phyloP scores from a whole-genome alignment of 2,113 vertebrate species.

The Vidua chalybeata region DNA sequence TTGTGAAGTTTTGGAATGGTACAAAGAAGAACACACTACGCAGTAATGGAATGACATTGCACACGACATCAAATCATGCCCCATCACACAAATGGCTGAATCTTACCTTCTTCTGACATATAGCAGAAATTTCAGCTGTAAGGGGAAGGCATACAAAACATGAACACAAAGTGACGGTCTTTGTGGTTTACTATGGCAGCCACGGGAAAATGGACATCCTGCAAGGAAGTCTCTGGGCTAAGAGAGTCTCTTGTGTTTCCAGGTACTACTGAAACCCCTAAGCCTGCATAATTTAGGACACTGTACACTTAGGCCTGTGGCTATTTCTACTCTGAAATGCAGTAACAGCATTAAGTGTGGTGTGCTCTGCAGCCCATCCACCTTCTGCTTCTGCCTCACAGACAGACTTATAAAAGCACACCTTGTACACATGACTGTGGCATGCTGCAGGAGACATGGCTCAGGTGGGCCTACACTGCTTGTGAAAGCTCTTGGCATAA shows the following conservation, averaged over 20 bases:
- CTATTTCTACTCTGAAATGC: background rate
- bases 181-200: background rate
- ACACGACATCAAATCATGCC: constrained; percentile 68
- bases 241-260: background rate
- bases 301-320: background rate
- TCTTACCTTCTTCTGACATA: constrained; percentile 99
- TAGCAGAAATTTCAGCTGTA: constrained; percentile 99
- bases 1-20: constrained; percentile 12
- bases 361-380: background rate
- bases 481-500: background rate
- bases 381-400: background rate
- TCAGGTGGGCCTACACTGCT: background rate
- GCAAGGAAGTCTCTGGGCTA: background rate
- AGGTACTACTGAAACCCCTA: background rate
- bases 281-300: background rate
- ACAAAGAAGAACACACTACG: constrained; percentile 28
- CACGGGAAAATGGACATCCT: background rate
- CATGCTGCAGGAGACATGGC: background rate
- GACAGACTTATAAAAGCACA: background rate
- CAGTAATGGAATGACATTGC: constrained; percentile 64
- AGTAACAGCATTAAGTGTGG: background rate
- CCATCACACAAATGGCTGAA: constrained; percentile 48
- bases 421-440: background rate
- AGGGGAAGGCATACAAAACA: constrained; percentile 78
- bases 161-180: constrained; percentile 62